Percentiles rank a stretch among this genome's conserved stretches.
Conservation (phyloP, 2,113 vertebrate genomes). For the Emydura subglobosa region DNA sequence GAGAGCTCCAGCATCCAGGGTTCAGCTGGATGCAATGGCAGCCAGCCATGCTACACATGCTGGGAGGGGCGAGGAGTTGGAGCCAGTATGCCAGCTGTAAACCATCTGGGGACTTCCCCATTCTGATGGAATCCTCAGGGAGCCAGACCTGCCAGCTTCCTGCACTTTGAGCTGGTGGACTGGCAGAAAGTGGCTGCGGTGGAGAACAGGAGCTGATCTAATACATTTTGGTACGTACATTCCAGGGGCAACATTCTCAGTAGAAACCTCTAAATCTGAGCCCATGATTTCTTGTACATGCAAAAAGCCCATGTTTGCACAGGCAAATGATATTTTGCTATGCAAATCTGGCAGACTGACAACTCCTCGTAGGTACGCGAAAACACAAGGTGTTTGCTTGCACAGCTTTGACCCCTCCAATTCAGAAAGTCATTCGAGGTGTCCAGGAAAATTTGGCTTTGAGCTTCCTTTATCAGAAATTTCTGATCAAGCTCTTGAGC, state of each 20-base stretch:
- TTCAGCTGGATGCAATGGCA: background rate
- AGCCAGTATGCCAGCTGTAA: background rate
- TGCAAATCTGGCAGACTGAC: background rate
- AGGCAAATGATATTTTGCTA: background rate
- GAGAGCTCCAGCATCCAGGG: background rate
- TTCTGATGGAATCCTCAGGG: background rate
- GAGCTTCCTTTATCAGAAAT: background rate
- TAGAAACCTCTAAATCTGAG: background rate
- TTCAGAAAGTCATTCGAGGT: background rate
- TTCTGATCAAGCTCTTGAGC: background rate
- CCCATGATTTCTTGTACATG: rapidly evolving
- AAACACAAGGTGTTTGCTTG: background rate
- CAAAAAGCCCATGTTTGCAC: background rate
- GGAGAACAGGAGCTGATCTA: background rate
- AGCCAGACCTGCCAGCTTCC: background rate
- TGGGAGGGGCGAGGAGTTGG: background rate
- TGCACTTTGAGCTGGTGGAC: background rate
- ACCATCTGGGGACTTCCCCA: background rate
- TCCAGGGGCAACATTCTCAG: background rate
- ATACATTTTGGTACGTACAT: background rate
- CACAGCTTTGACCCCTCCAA: background rate
- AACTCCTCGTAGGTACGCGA: background rate
- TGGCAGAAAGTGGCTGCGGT: background rate
- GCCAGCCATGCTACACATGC: background rate
- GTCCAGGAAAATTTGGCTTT: background rate